Evolutionary conservation across 2,797 vertebrate genomes (phyloP).

Genomic region (Sebastes kiyomatsui): DNA sequence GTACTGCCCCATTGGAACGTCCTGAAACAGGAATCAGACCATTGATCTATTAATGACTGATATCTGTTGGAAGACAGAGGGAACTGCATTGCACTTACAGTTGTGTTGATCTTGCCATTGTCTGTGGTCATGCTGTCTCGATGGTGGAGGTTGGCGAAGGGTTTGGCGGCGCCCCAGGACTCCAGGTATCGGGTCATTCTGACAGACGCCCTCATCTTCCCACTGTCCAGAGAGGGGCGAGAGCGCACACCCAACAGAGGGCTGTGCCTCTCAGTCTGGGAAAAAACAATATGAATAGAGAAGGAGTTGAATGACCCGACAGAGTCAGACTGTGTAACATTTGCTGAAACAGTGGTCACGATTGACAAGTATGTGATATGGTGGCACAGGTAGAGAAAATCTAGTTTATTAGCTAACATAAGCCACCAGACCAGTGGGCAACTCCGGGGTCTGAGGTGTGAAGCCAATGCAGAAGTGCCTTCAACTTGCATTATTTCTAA

Average conservation of each 20-base stretch:
- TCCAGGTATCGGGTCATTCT: constrained; percentile 98
- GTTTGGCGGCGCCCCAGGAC: constrained; percentile 98
- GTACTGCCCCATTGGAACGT: constrained; percentile 94
- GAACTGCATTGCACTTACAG: constrained; percentile 75
- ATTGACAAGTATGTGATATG: neutral
- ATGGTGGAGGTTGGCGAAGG: constrained; percentile 96
- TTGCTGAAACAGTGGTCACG: neutral
- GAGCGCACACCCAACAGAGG: constrained; percentile 89
- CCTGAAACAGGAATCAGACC: constrained; percentile 78
- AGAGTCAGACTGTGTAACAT: neutral
- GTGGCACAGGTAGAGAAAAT: neutral
- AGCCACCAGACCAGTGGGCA: no score
- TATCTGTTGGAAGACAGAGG: neutral
- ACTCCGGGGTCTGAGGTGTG: no score
- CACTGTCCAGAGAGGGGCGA: constrained; percentile 88
- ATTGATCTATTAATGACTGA: neutral
- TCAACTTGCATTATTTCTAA: no score
- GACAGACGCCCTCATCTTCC: constrained; percentile 96
- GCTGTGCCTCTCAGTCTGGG: constrained; percentile 91
- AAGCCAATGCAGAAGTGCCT: no score
- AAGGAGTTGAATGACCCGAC: neutral
- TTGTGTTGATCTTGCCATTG: constrained; percentile 96
- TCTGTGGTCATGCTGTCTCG: constrained; percentile 97
- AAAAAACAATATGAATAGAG: neutral
- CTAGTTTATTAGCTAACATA: no score